A percentile compares a stretch with the other conserved stretches of the same genome.
Evolutionary conservation across 1,140 invertebrate species (phyloP).

Genomic region (Dolichoris vasculosae): DNA sequence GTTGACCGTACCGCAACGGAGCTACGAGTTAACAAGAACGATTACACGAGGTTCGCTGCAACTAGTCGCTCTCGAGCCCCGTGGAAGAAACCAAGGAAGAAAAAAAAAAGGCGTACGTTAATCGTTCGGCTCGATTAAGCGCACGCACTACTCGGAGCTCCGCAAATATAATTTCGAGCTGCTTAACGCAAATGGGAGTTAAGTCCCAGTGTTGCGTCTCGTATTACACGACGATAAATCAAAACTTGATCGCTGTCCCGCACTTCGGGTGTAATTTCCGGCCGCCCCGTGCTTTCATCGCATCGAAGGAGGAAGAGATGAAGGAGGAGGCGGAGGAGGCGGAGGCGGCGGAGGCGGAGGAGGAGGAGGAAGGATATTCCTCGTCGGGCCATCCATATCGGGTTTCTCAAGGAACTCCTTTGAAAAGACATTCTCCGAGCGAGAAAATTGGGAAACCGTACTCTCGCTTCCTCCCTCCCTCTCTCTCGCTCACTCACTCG

Average conservation of each 20-base stretch:
- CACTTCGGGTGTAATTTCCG: slow-evolving; percentile 27
- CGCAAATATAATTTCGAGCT: background rate
- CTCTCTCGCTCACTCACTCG: background rate
- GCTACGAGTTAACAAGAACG: background rate
- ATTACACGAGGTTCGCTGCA: background rate
- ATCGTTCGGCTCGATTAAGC: too few relatives aligned
- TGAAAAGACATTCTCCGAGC: background rate
- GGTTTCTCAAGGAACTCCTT: background rate
- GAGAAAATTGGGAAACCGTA: slow-evolving; percentile 38
- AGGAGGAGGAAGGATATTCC: background rate
- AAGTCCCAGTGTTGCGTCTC: background rate
- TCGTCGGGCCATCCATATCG: background rate
- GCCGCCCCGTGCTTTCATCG: background rate
- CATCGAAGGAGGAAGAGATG: background rate
- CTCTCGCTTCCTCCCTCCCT: background rate
- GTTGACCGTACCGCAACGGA: too few relatives aligned
- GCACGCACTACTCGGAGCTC: background rate
- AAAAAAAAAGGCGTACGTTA: background rate
- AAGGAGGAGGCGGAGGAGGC: background rate
- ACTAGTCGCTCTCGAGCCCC: background rate
- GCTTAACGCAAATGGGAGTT: background rate
- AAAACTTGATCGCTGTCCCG: background rate
- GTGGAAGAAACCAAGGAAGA: too few relatives aligned
- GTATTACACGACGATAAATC: slow-evolving; percentile 37
- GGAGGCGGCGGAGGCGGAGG: background rate